Base-by-base conservation (phyloP, 2,113 vertebrate species). In the Chaetodon auriga region DNA sequence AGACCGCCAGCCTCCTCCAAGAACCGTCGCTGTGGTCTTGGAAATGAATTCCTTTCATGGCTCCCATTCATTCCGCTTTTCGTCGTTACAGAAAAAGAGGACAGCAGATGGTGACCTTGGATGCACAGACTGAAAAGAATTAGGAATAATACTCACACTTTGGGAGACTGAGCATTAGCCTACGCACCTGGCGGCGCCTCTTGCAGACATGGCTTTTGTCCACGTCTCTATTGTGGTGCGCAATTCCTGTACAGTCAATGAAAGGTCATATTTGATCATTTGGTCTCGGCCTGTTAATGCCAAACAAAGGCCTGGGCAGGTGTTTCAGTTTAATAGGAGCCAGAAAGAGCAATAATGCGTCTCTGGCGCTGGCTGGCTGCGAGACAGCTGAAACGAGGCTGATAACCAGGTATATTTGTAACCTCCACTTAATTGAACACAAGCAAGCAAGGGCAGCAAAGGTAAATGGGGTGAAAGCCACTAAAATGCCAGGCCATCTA, bases 31-130 rank as follows among this genome's bases (percentile, higher is more conserved):
- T 38, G 80, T 65, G 65, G 71, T 82, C 87, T 58, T 60, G 64
- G 77, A 83, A 61, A 75, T 68, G 36, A 81, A 79, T 76, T 80
- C 51, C 48, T 75, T 81, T 77, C 45, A 45, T 51, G 35, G 65
- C 60, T 72, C 43, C 64, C 54, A 62, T 78, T 84, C 82, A 78
- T 81, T 75, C 46, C 38, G 80, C 30, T 65, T 78, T 71, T 69
- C 6, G 35, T 58, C 65, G 57, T 35, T 69, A 66, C 9, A 66
- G 49, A 74, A 58, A 46, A 70, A 25, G 38, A 81, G 66, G 80
- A 91, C 78, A 77, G 81, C 92, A 94, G 92, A 89, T 90, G 89
- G 85, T 92, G 91, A 92, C 90, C 85, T 94, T 90, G 86, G 79
- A 66, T 16, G 75, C 79, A 51, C 68, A 46, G 70, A 73, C 43